Evolutionary conservation across 2,797 vertebrate species (phyloP).

Genomic region (Enteromius radiatus): DNA sequence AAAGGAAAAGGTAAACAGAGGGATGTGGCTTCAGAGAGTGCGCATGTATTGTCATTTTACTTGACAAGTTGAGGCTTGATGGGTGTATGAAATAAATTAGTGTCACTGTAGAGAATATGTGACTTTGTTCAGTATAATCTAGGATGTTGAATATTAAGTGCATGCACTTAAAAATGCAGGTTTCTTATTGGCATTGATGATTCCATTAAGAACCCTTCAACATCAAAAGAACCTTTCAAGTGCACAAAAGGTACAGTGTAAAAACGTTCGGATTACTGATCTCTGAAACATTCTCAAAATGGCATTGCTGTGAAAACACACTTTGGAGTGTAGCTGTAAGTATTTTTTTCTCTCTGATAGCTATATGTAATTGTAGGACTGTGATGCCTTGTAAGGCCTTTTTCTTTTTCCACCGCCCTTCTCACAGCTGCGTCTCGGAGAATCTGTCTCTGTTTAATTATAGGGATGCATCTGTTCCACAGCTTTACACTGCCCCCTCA

Average conservation of each 20-base stretch:
- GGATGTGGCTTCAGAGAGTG: background rate
- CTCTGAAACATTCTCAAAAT: background rate
- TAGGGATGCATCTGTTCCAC: slow-evolving; percentile 64
- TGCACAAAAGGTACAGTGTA: background rate
- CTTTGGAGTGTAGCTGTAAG: background rate
- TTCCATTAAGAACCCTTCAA: background rate
- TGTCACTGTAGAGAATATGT: background rate
- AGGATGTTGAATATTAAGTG: background rate
- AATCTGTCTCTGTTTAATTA: slow-evolving; percentile 63
- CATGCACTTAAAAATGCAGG: background rate
- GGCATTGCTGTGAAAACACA: background rate
- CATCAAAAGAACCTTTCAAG: background rate
- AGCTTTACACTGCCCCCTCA: slow-evolving; percentile 47
- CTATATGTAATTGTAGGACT: slow-evolving; percentile 23
- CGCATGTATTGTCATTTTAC: background rate
- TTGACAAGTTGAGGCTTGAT: background rate
- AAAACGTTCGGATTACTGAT: background rate
- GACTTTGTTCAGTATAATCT: background rate
- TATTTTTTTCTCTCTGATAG: background rate
- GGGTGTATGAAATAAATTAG: background rate
- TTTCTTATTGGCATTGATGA: background rate
- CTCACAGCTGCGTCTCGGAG: slow-evolving; percentile 44
- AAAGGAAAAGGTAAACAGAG: slow-evolving; percentile 2
- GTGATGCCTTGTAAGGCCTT: background rate
- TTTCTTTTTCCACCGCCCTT: background rate